Conservation (phyloP, 2,113 vertebrate species). For the Clarias batrachus region DNA sequence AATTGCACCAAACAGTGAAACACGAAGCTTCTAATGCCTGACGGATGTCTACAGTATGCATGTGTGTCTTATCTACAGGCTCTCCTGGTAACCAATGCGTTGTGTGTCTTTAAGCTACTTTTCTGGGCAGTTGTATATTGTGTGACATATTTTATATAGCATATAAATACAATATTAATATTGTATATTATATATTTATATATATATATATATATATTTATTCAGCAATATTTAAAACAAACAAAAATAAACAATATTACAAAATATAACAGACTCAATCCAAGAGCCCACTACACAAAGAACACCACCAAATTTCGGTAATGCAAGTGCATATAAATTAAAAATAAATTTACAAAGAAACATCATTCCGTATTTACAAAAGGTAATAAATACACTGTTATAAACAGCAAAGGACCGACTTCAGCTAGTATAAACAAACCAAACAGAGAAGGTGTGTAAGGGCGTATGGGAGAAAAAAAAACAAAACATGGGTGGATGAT, state of each 20-base stretch:
- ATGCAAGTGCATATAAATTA: constrained; percentile 99
- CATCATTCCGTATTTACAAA: constrained; percentile 96
- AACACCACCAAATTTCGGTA: constrained; percentile 87
- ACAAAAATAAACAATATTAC: constrained; percentile 61
- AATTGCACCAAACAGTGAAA: constrained; percentile 58
- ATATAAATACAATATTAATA: constrained; percentile 4
- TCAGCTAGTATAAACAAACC: constrained; percentile 85
- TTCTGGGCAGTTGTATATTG: constrained; percentile 63
- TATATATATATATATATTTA: constrained; percentile 74
- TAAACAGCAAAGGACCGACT: constrained; percentile 94
- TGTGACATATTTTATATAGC: constrained; percentile 67
- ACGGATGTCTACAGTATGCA: constrained; percentile 53
- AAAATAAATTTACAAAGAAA: constrained; percentile 94
- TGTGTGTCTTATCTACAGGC: constrained; percentile 53
- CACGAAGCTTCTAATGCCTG: constrained; percentile 53
- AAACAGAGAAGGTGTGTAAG: constrained; percentile 72
- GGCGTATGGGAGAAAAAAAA: background rate
- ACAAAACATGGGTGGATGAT: constrained; percentile 62
- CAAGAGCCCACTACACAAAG: constrained; percentile 90
- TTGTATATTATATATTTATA: constrained; percentile 62
- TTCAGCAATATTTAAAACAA: constrained; percentile 53
- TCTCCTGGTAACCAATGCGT: constrained; percentile 45
- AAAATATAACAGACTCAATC: constrained; percentile 84
- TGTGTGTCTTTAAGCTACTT: constrained; percentile 66
- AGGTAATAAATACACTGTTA: constrained; percentile 99